Conservation (phyloP, 2,797 vertebrate species). For the Enteromius mattozi region DNA sequence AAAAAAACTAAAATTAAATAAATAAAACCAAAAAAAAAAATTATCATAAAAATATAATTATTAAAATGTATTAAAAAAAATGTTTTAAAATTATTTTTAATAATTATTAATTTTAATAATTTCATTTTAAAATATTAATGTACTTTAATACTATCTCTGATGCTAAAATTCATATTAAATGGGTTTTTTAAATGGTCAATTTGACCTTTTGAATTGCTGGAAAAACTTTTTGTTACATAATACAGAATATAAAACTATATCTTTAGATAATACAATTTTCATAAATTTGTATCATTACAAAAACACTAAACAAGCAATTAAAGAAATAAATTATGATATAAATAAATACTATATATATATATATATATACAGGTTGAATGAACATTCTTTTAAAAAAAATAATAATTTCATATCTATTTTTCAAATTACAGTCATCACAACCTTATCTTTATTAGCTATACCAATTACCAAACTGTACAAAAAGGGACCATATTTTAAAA, state of each 20-base stretch:
- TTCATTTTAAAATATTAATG: not conserved
- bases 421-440: not conserved
- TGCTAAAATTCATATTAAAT: not conserved
- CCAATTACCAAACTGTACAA: not conserved
- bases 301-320: not conserved
- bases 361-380: not conserved
- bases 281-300: not conserved
- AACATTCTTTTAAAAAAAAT: not conserved
- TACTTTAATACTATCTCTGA: not conserved
- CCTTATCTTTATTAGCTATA: not conserved
- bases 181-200: not conserved
- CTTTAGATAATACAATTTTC: not conserved
- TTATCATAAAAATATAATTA: no score
- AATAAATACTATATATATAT: no score
- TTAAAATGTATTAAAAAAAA: no score
- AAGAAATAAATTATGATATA: not conserved
- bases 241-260: not conserved
- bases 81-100: no score
- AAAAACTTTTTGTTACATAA: not conserved
- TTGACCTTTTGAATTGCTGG: not conserved
- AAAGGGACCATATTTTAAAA: not conserved
- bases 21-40: not conserved
- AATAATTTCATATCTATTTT: not conserved
- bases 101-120: no score
- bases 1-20: not conserved